Evolutionary conservation across 2,797 vertebrate species (phyloP).

Genomic region (Labeo calbasu): DNA sequence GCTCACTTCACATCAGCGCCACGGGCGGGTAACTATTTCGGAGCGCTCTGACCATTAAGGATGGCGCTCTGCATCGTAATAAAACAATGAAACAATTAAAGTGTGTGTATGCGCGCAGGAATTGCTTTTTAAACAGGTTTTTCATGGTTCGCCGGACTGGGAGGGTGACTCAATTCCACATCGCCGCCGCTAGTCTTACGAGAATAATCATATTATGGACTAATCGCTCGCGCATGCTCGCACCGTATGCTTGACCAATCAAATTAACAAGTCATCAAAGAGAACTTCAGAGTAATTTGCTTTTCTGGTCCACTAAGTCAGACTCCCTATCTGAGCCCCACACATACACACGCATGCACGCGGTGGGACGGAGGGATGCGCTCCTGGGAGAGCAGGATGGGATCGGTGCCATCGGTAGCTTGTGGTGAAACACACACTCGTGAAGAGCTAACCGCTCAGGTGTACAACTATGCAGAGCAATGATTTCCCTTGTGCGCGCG

Average conservation of each 20-base stretch:
- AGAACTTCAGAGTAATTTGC: slow-evolving; percentile 49
- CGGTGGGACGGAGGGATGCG: slow-evolving; percentile 29
- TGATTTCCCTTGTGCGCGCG: slow-evolving; percentile 51
- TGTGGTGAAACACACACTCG: slow-evolving; percentile 33
- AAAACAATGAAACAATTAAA: slow-evolving; percentile 64
- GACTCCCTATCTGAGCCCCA: slow-evolving; percentile 33
- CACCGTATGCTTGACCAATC: slow-evolving; percentile 44
- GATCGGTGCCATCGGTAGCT: slow-evolving; percentile 39
- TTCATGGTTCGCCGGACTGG: slow-evolving; percentile 54
- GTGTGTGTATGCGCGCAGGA: slow-evolving; percentile 46
- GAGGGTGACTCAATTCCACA: slow-evolving; percentile 57
- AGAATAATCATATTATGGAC: slow-evolving; percentile 57
- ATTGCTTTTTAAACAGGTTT: slow-evolving; percentile 64
- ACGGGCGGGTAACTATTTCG: slow-evolving; percentile 35
- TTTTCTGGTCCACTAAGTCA: slow-evolving; percentile 24
- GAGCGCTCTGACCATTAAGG: slow-evolving; percentile 53
- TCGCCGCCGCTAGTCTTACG: slow-evolving; percentile 47
- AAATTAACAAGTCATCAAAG: slow-evolving; percentile 58
- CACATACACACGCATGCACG: slow-evolving; percentile 10
- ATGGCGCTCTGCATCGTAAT: slow-evolving; percentile 33
- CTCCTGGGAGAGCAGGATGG: slow-evolving; percentile 41
- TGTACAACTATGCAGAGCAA: slow-evolving; percentile 47
- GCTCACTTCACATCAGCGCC: slow-evolving; percentile 16
- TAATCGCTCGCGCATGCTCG: slow-evolving; percentile 36
- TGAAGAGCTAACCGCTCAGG: slow-evolving; percentile 38